Conservation (phyloP, 2,113 vertebrate species). For the Urocynchramus pylzowi region DNA sequence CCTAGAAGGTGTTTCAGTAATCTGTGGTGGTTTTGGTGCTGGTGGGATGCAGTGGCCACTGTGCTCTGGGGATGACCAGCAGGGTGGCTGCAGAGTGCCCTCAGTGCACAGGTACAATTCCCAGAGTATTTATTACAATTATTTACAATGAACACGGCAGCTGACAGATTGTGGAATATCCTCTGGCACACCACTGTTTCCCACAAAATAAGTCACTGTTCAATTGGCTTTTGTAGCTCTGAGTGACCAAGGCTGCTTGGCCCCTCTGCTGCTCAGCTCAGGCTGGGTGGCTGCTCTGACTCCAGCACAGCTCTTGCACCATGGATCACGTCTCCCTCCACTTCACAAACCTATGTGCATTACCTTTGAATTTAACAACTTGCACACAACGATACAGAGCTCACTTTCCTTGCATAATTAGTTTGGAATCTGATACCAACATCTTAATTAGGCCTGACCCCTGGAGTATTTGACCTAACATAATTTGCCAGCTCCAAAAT, state of each 20-base stretch:
- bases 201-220: neutral
- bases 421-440: neutral
- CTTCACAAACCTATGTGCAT: rapidly evolving
- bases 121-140: neutral
- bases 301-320: neutral
- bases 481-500: neutral
- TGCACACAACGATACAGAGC: neutral
- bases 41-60: neutral
- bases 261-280: neutral
- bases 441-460: constrained; percentile 38
- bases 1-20: neutral
- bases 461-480: neutral
- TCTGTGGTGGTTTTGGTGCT: neutral
- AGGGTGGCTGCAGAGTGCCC: neutral
- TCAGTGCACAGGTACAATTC: neutral
- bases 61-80: neutral
- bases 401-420: neutral
- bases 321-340: neutral
- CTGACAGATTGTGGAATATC: neutral
- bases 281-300: neutral
- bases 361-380: neutral
- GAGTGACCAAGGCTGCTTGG: neutral
- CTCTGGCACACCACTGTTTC: neutral
- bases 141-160: neutral
- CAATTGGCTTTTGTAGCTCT: neutral